Conservation (phyloP, 2,113 vertebrate genomes). For the Anolis sagrei region DNA sequence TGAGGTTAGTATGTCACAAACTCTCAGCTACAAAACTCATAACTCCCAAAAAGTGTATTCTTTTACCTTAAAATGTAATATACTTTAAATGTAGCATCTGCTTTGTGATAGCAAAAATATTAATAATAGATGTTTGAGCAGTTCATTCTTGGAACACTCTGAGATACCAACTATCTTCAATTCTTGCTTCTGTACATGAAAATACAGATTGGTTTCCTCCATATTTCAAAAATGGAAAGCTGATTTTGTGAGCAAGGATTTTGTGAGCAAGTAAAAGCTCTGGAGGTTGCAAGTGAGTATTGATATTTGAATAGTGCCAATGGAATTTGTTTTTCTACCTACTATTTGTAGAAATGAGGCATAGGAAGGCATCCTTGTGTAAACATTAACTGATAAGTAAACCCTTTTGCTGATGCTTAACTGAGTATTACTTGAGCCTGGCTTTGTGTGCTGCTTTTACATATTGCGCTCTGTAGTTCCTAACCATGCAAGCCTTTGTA, state of each 20-base stretch:
- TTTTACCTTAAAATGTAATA: neutral
- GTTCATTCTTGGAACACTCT: neutral
- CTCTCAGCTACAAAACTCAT: neutral
- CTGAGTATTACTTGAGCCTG: neutral
- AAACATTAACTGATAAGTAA: neutral
- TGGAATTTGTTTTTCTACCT: neutral
- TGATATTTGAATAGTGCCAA: neutral
- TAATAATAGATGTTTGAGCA: neutral
- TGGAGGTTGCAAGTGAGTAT: neutral
- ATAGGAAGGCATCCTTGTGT: neutral
- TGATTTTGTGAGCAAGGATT: neutral
- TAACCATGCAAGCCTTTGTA: neutral
- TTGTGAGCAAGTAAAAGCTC: neutral
- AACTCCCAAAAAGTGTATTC: neutral
- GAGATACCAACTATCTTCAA: neutral
- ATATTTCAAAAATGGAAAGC: neutral
- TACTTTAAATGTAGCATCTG: neutral
- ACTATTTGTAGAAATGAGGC: neutral
- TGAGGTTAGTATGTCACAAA: neutral
- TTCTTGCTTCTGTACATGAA: neutral
- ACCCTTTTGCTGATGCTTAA: neutral
- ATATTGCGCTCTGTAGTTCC: constrained; percentile 26
- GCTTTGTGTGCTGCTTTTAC: neutral
- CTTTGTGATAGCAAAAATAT: neutral
- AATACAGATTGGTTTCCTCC: neutral